Evolutionary conservation across 92 coral and sea anemone species (phyloP).

Genomic region (Phymanthus crucifer): DNA sequence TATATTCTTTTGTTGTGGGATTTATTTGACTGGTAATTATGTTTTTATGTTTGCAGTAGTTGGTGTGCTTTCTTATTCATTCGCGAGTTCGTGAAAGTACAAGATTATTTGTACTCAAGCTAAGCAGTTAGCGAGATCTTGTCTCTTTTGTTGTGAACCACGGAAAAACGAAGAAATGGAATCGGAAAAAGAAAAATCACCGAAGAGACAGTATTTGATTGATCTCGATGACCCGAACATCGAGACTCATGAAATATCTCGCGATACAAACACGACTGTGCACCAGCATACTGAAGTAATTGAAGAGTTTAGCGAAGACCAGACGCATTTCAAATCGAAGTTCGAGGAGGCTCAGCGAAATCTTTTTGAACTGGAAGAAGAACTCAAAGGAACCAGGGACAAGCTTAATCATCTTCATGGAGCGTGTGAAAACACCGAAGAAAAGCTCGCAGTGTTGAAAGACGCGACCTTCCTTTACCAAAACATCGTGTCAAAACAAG

Average conservation of each 20-base stretch:
- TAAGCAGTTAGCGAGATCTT: neutral
- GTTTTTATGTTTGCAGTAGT: conserved; percentile 18
- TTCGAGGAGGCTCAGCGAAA: conserved; percentile 68
- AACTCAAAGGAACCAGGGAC: conserved; percentile 67
- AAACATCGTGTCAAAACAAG: conserved; percentile 53
- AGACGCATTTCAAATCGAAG: conserved; percentile 48
- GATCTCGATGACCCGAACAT: conserved; percentile 34
- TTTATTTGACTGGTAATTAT: conserved; percentile 12
- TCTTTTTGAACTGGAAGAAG: conserved; percentile 68
- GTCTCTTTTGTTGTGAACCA: neutral
- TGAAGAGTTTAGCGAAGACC: conserved; percentile 27
- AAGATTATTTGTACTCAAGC: neutral
- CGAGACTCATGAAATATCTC: conserved; percentile 22
- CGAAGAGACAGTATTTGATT: conserved; percentile 20
- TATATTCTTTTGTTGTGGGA: neutral
- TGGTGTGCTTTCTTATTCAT: conserved; percentile 13
- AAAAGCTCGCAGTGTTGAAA: conserved; percentile 66
- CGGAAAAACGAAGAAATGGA: neutral
- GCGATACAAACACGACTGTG: conserved; percentile 12
- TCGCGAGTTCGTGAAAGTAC: neutral
- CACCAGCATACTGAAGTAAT: conserved; percentile 14
- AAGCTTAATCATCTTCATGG: conserved; percentile 61
- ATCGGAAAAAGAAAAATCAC: neutral
- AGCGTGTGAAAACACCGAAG: conserved; percentile 75
- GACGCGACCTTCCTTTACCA: conserved; percentile 64